Evolutionary conservation across 2,888 invertebrate species (phyloP), one percentile per base, ranked within the genome.

Genomic region (Philopedon plagiatum): DNA sequence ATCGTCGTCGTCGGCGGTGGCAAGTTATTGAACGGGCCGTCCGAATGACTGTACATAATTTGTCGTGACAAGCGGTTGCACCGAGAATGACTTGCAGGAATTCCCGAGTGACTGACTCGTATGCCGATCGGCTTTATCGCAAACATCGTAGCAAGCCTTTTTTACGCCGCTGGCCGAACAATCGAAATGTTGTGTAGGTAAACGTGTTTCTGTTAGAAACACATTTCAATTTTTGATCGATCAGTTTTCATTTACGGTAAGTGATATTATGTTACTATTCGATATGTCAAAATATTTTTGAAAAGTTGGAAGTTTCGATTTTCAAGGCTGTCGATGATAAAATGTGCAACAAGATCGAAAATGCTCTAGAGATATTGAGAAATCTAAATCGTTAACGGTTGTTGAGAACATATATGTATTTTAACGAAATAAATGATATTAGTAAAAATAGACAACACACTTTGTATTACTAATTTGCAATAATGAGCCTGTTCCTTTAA

Each of bases 181-280:
- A 71, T 66, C 66, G 62, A 71, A 71, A 66, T 60, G 61, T 70
- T 66, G 74, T 71, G 66, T 73, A 67, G 62, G 72, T 62, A 56
- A 67, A 54, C 66, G 61, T 71, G 71, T 71, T 68, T 68, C 39
- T 64, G 70, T 26, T 58, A 41, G 58, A 72, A 71, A 79, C 79
- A 79, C 15, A 54, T 54, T 54, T 54, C 9, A 15, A 18, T 15
- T 15, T 54, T 81, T 81, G 82, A 82, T 81, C 80, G 79, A 80
- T 80, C 81, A 81, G 81, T 81, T 60, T 26, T 41, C 18, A 7
- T 18, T 32, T 32, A 46, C 5, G 23, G 8, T 46, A 29, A 58
- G 18, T 60, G 13, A 26, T 63, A n/a, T 21, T 39, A 39, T 13
- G 5, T 39, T 39, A 13, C 3, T 39, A 13, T 46, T 46, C 11